Conservation (phyloP, 2,888 invertebrate genomes). For the Monopis laevigella region DNA sequence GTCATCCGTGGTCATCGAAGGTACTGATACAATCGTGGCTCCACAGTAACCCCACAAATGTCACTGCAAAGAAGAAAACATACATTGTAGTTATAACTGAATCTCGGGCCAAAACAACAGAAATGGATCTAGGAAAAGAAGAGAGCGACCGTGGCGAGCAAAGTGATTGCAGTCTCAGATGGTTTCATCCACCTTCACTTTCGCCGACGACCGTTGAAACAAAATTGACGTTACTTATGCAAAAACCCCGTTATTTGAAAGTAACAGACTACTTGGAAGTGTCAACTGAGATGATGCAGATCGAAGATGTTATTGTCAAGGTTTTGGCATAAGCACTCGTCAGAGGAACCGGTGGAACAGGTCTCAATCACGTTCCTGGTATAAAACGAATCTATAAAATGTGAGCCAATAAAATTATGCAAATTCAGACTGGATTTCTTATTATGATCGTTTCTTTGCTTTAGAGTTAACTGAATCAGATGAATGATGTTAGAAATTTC, state of each 20-base stretch:
- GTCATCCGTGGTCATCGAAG: slow-evolving; percentile 53
- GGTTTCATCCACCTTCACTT: neutral
- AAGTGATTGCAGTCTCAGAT: neutral
- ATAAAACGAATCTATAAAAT: slow-evolving; percentile 2
- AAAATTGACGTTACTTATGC: neutral
- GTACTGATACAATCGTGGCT: slow-evolving; percentile 33
- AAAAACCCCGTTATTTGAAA: neutral
- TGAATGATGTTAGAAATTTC: neutral
- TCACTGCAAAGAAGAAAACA: slow-evolving; percentile 63
- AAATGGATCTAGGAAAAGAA: slow-evolving; percentile 3
- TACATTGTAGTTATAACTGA: slow-evolving; percentile 11
- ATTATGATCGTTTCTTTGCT: neutral
- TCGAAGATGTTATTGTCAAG: neutral
- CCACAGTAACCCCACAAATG: slow-evolving; percentile 33
- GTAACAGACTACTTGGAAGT: neutral
- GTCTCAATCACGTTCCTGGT: neutral
- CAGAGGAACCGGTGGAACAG: slow-evolving; percentile 4
- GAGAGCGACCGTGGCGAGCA: neutral
- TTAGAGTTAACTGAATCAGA: too few species aligned
- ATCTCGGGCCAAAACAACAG: neutral
- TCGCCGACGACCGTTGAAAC: neutral
- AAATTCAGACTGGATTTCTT: slow-evolving; percentile 7
- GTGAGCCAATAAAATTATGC: slow-evolving; percentile 7
- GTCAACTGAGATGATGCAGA: neutral
- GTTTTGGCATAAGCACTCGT: neutral